These are phyloP conservation scores for Chrysotoxum bicinctum DNA, from an alignment of 2,888 invertebrate genomes.

Conservation along the genomic window DNA sequence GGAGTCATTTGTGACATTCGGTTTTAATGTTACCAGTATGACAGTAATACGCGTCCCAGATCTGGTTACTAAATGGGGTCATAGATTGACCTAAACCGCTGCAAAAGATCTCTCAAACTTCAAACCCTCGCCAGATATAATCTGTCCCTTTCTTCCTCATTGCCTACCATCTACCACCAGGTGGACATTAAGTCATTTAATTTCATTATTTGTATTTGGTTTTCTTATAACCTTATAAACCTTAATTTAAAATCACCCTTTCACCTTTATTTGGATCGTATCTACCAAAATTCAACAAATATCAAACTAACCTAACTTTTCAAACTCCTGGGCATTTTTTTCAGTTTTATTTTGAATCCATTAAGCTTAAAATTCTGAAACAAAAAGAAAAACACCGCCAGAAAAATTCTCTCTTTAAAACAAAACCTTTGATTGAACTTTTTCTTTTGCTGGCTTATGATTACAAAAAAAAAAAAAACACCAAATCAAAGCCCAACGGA, in stretches of 20 bases:
- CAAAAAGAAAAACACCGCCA: neutral
- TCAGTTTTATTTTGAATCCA: neutral
- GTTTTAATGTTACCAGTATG: too few relatives aligned
- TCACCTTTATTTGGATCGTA: neutral
- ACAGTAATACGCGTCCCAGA: too few relatives aligned
- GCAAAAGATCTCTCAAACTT: too few relatives aligned
- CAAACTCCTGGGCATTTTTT: neutral
- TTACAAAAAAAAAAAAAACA: neutral
- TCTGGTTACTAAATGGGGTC: too few relatives aligned
- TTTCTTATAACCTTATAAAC: too few relatives aligned
- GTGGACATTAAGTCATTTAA: too few relatives aligned
- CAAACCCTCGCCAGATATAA: too few relatives aligned
- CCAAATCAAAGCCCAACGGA: constrained; percentile 1
- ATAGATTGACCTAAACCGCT: too few relatives aligned
- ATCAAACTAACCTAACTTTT: neutral
- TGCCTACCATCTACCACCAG: too few relatives aligned
- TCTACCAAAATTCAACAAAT: neutral
- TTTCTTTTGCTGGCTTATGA: neutral
- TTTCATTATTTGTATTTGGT: too few relatives aligned
- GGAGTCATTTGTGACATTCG: too few relatives aligned
- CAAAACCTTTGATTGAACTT: neutral
- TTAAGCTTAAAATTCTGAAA: neutral
- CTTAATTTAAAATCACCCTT: neutral
- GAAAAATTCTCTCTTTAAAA: neutral
- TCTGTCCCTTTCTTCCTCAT: too few relatives aligned